Percentiles rank a stretch among this genome's conserved stretches.
phyloP scores from a whole-genome alignment of 2,888 invertebrate species.

The Lepidochitona cinerea region DNA sequence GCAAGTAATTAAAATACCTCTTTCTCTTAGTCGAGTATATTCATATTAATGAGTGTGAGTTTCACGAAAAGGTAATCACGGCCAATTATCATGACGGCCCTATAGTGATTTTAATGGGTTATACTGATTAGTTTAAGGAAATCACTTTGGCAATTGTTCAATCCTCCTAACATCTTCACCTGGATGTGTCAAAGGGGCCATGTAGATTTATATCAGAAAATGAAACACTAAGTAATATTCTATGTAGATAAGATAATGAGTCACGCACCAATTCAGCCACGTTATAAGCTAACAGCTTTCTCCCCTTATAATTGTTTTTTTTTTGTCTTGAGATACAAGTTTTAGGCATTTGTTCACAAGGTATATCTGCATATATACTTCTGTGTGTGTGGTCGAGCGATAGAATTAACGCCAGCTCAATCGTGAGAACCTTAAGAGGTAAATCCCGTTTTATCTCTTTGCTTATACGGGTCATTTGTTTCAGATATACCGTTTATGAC shows the following conservation, averaged over 20 bases:
- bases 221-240: conserved; percentile 5
- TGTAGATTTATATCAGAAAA: background rate
- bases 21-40: too few relatives aligned
- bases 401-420: background rate
- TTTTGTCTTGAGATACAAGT: background rate
- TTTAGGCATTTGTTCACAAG: too few relatives aligned
- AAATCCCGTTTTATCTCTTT: background rate
- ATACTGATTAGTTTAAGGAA: too few relatives aligned
- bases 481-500: background rate
- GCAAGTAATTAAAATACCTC: too few relatives aligned
- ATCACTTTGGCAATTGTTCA: background rate
- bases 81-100: too few relatives aligned
- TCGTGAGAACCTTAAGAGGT: conserved; percentile 1
- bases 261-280: background rate
- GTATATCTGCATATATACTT: too few relatives aligned
- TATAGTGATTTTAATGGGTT: too few relatives aligned
- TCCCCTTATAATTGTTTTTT: background rate
- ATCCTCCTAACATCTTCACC: too few relatives aligned
- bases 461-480: background rate
- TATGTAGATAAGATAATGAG: background rate
- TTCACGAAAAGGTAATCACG: too few relatives aligned
- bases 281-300: background rate
- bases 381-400: background rate
- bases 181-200: background rate
- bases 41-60: too few relatives aligned